Percentiles rank a stretch among this genome's conserved stretches.
phyloP scores from a whole-genome alignment of 2,113 vertebrate genomes.

The Thamnophis sirtalis region DNA sequence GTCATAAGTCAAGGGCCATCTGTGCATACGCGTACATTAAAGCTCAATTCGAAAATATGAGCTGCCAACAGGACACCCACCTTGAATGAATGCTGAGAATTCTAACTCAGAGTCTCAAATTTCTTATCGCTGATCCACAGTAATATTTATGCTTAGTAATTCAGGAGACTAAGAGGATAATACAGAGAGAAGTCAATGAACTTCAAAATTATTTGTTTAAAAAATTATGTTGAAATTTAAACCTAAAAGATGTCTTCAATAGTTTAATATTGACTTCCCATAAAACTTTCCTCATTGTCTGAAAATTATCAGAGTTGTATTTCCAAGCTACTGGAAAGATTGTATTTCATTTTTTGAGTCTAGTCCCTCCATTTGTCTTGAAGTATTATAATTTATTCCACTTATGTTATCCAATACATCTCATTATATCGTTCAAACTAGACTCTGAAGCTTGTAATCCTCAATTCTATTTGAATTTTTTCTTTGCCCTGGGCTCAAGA shows the following conservation, averaged over 20 bases:
- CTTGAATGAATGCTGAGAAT: neutral
- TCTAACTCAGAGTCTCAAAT: neutral
- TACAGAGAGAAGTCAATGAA: neutral
- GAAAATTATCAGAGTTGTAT: neutral
- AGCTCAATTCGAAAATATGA: neutral
- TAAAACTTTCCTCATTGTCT: neutral
- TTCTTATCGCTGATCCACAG: neutral
- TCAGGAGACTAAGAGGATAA: neutral
- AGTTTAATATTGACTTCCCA: neutral
- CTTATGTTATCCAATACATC: neutral
- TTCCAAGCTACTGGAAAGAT: neutral
- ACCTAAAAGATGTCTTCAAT: neutral
- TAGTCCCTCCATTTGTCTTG: neutral
- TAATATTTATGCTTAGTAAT: neutral
- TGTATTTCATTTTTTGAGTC: neutral
- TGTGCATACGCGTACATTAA: neutral
- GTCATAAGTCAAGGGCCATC: neutral
- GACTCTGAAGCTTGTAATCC: neutral
- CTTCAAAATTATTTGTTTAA: neutral
- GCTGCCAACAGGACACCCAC: neutral
- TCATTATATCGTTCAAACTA: neutral
- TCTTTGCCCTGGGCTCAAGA: conserved; percentile 11
- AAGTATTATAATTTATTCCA: neutral
- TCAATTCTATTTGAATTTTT: conserved; percentile 22
- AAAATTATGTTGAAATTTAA: neutral